phyloP scores from a whole-genome alignment of 2,113 vertebrate genomes.

The Muntiacus muntjak region DNA sequence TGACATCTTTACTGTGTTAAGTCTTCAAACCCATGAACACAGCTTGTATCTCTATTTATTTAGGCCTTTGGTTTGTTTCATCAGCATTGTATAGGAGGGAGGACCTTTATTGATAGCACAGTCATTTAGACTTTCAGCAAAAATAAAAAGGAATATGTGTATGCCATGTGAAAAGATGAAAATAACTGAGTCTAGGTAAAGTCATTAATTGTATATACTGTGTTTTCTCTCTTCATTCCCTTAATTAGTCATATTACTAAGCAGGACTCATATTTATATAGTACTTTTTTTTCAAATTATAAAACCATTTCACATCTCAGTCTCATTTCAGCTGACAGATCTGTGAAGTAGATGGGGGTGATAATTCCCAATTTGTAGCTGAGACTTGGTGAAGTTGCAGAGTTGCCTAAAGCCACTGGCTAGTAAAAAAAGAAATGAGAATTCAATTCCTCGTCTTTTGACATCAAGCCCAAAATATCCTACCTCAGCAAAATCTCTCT shows the following conservation, averaged over 20 bases:
- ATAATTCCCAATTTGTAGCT: neutral
- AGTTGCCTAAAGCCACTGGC: neutral
- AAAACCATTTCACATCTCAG: neutral
- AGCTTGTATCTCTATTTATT: neutral
- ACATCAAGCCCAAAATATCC: neutral
- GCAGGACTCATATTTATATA: neutral
- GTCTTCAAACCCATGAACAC: neutral
- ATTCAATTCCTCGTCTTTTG: neutral
- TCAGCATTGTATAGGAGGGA: neutral
- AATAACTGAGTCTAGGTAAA: neutral
- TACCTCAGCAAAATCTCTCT: conserved; percentile 5
- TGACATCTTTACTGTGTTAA: neutral
- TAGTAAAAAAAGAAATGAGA: neutral
- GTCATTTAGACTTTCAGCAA: neutral
- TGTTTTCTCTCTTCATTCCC: neutral
- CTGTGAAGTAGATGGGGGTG: neutral
- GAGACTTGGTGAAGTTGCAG: neutral
- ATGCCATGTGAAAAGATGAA: neutral
- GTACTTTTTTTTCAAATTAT: neutral
- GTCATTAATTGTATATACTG: neutral
- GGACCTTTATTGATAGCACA: neutral
- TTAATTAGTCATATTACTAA: neutral
- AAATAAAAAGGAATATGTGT: conserved; percentile 1
- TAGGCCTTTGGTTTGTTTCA: neutral
- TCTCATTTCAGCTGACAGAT: neutral